Conservation (phyloP, 2,888 invertebrate species). For the Sinohyriopsis cumingii region DNA sequence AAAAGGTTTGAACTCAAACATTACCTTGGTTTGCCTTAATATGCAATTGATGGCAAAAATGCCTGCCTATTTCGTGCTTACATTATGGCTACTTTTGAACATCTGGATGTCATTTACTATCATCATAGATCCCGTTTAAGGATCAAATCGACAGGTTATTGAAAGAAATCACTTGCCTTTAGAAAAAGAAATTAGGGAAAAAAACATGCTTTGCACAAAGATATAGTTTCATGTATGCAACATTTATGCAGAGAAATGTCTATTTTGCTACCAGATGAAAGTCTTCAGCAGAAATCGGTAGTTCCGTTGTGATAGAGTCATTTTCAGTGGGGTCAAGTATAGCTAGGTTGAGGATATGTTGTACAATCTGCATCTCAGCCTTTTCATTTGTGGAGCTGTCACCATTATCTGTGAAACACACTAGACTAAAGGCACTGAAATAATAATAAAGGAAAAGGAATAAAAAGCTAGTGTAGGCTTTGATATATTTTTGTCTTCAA, state of each 20-base stretch:
- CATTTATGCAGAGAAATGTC: not conserved
- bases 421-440: slow-evolving; percentile 54
- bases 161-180: not conserved
- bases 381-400: slow-evolving; percentile 34
- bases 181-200: not conserved
- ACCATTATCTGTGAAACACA: slow-evolving; percentile 49
- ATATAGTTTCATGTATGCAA: not conserved
- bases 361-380: slow-evolving; percentile 20
- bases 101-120: no score
- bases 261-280: slow-evolving; percentile 19
- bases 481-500: no score
- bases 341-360: slow-evolving; percentile 29
- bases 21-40: no score
- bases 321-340: slow-evolving; percentile 9
- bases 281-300: slow-evolving; percentile 24
- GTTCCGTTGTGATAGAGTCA: not conserved
- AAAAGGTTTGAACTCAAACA: no score
- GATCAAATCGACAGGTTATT: not conserved
- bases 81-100: no score
- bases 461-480: no score
- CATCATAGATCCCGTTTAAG: no score
- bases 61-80: no score
- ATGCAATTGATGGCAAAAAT: no score
- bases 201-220: not conserved
- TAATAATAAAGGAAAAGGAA: not conserved